A percentile compares a stretch with the other conserved stretches of the same genome.
Evolutionary conservation across 2,797 vertebrate species (phyloP).

Genomic region (Syngnathus rostellatus): DNA sequence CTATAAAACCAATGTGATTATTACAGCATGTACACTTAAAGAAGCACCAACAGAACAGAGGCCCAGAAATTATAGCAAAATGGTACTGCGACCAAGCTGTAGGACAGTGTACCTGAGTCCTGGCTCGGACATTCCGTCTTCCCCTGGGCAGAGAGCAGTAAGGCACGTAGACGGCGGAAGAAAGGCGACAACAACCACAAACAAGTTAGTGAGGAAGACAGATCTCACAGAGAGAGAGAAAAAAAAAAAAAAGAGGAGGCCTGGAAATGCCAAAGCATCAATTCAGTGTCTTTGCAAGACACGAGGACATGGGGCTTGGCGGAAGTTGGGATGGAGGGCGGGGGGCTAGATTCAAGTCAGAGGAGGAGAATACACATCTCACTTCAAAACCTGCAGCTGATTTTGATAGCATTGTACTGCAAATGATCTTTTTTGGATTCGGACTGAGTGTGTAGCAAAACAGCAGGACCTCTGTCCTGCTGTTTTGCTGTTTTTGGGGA

Average conservation of each 20-base stretch:
- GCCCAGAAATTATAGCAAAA: constrained; percentile 37
- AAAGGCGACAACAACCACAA: constrained; percentile 80
- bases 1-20: not conserved
- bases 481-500: too few species aligned
- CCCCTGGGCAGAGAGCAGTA: constrained; percentile 88
- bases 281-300: constrained; percentile 28
- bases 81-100: constrained; percentile 33
- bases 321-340: not conserved
- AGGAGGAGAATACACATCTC: constrained; percentile 10
- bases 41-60: constrained; percentile 32
- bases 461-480: too few species aligned
- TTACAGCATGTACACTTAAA: constrained; percentile 13
- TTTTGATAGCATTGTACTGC: not conserved
- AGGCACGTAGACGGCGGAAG: constrained; percentile 73
- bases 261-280: constrained; percentile 43
- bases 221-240: constrained; percentile 27
- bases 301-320: constrained; percentile 10
- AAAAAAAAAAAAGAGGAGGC: constrained; percentile 29
- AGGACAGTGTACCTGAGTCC: constrained; percentile 87
- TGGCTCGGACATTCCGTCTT: constrained; percentile 92
- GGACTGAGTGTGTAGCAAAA: not conserved
- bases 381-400: not conserved
- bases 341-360: not conserved
- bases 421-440: not conserved
- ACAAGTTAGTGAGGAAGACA: constrained; percentile 69